A percentile compares a stretch with the other conserved stretches of the same genome.
Evolutionary conservation across 2,113 vertebrate genomes (phyloP).

Genomic region (Arothron firmamentum): DNA sequence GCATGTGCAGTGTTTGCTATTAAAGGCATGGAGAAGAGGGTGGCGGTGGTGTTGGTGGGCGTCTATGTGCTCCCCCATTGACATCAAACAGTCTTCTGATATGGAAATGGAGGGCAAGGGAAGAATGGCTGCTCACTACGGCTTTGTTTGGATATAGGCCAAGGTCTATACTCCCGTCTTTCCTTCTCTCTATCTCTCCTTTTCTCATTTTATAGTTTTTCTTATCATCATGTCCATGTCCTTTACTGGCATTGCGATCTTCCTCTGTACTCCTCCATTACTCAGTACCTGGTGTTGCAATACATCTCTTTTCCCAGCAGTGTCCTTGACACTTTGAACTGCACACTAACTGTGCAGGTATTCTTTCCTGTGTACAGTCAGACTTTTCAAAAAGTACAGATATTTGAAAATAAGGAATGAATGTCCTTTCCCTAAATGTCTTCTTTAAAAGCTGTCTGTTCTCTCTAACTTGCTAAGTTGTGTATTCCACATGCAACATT

Average conservation of each 20-base stretch:
- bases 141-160: slow-evolving; percentile 80
- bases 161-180: slow-evolving; percentile 69
- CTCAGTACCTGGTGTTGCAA: background rate
- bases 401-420: too few relatives aligned
- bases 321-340: slow-evolving; percentile 10
- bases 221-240: slow-evolving; percentile 11
- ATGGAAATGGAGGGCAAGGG: slow-evolving; percentile 78
- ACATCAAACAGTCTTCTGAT: slow-evolving; percentile 84
- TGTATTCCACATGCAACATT: background rate
- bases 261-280: background rate
- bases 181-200: slow-evolving; percentile 34
- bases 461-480: too few relatives aligned
- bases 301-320: too few relatives aligned
- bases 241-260: slow-evolving; percentile 2
- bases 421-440: too few relatives aligned
- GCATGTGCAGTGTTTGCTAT: slow-evolving; percentile 79
- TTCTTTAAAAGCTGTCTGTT: too few relatives aligned
- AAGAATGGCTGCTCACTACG: slow-evolving; percentile 78
- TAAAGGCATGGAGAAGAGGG: slow-evolving; percentile 70
- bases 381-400: too few relatives aligned
- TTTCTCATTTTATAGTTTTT: slow-evolving; percentile 19
- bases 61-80: slow-evolving; percentile 73
- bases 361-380: too few relatives aligned
- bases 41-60: slow-evolving; percentile 59
- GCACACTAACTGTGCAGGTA: slow-evolving; percentile 5